Percentiles rank a stretch among this genome's conserved stretches.
Conservation (phyloP, 2,797 vertebrate genomes). For the Hemibagrus guttatus region DNA sequence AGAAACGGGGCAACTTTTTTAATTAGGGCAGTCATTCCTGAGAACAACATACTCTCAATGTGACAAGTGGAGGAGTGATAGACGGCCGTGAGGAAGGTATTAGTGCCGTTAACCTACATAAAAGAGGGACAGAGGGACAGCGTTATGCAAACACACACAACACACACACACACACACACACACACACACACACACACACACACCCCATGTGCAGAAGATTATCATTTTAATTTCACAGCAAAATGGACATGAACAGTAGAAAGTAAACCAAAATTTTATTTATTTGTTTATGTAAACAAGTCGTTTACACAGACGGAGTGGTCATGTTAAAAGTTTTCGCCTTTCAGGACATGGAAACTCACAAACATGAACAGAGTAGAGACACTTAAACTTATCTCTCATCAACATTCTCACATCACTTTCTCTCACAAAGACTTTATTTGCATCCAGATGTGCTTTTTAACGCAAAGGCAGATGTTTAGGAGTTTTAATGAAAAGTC, state of each 20-base stretch:
- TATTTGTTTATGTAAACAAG: too few relatives aligned
- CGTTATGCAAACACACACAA: neutral
- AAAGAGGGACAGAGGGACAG: conserved; percentile 37
- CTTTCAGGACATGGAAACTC: neutral
- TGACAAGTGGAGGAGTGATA: conserved; percentile 55
- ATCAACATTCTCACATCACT: neutral
- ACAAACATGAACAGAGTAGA: neutral
- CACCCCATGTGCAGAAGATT: neutral
- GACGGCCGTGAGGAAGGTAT: conserved; percentile 45
- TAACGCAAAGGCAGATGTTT: neutral
- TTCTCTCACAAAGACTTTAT: neutral
- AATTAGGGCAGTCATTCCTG: conserved; percentile 74
- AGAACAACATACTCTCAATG: conserved; percentile 67
- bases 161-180: conserved; percentile 11
- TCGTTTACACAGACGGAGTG: neutral
- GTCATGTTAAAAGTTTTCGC: neutral
- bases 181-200: conserved; percentile 15
- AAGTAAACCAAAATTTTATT: too few relatives aligned
- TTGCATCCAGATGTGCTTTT: neutral
- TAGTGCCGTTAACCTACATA: conserved; percentile 51
- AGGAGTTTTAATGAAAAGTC: neutral
- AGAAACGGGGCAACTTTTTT: conserved; percentile 65
- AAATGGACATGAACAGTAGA: neutral
- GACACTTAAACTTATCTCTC: neutral
- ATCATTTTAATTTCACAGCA: neutral